A percentile compares a stretch with the other conserved stretches of the same genome.
Evolutionary conservation across 1,140 invertebrate genomes (phyloP).

Genomic region (Drosophila littoralis): DNA sequence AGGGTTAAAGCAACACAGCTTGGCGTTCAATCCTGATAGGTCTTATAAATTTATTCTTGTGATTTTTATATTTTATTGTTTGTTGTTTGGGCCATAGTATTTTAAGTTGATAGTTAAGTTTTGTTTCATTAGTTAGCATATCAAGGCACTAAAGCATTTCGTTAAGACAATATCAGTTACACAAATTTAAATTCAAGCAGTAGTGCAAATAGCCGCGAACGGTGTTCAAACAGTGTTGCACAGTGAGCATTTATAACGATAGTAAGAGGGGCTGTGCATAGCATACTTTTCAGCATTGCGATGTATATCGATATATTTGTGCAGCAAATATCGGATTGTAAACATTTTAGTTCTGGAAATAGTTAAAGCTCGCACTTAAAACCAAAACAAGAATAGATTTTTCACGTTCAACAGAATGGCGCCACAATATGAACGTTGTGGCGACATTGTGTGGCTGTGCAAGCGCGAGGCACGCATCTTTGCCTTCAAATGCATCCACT

Average conservation of each 20-base stretch:
- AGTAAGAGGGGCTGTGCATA: background rate
- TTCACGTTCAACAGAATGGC: conserved; percentile 16
- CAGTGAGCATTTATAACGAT: background rate
- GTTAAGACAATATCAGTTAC: background rate
- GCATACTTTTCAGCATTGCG: background rate
- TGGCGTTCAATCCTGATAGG: background rate
- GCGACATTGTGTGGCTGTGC: conserved; percentile 42
- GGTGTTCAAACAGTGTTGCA: background rate
- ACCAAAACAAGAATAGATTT: background rate
- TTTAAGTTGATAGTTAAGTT: no score
- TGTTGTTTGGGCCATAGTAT: background rate
- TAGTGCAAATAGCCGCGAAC: background rate
- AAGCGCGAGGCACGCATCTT: conserved; percentile 19
- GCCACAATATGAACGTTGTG: conserved; percentile 37
- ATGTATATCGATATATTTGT: conserved; percentile 1
- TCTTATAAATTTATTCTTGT: background rate
- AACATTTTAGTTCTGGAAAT: background rate
- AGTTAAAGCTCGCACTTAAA: background rate
- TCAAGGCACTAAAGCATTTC: no score
- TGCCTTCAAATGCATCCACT: conserved; percentile 47
- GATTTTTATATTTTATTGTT: background rate
- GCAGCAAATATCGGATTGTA: background rate
- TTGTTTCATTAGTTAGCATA: no score
- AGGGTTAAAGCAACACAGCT: background rate
- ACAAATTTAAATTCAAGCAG: background rate